phyloP scores from a whole-genome alignment of 2,113 vertebrate species.

The Onychostoma macrolepis region DNA sequence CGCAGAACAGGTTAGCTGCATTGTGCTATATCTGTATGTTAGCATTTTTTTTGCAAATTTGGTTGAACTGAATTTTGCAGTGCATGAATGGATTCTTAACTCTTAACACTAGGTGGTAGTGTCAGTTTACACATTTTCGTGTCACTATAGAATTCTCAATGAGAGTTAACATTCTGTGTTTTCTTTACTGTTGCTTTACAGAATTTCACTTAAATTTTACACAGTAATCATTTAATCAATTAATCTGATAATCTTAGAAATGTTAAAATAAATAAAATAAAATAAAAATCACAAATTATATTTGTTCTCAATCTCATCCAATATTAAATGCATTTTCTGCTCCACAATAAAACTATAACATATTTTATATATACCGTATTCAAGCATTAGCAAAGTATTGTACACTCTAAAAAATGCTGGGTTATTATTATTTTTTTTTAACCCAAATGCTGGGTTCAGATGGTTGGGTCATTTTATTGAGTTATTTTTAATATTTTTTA shows the following conservation, averaged over 20 bases:
- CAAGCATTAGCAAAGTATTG: no score
- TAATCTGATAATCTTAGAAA: neutral
- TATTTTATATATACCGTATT: no score
- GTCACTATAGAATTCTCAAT: neutral
- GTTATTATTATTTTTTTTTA: no score
- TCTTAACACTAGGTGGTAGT: constrained; percentile 38
- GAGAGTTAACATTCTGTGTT: neutral
- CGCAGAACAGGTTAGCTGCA: constrained; percentile 23
- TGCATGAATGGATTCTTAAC: neutral
- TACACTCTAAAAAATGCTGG: no score
- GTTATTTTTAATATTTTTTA: no score
- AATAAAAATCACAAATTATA: neutral
- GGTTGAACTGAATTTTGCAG: neutral
- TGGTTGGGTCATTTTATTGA: no score
- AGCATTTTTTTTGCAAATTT: neutral
- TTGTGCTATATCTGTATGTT: neutral
- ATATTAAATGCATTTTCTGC: no score
- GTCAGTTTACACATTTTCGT: neutral
- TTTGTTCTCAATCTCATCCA: no score
- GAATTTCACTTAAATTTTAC: neutral
- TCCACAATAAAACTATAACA: no score
- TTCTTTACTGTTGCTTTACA: neutral
- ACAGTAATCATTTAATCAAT: neutral
- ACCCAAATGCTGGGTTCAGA: no score
- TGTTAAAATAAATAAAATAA: neutral